Evolutionary conservation across 2,797 vertebrate species (phyloP).

Genomic region (Protosalanx chinensis): DNA sequence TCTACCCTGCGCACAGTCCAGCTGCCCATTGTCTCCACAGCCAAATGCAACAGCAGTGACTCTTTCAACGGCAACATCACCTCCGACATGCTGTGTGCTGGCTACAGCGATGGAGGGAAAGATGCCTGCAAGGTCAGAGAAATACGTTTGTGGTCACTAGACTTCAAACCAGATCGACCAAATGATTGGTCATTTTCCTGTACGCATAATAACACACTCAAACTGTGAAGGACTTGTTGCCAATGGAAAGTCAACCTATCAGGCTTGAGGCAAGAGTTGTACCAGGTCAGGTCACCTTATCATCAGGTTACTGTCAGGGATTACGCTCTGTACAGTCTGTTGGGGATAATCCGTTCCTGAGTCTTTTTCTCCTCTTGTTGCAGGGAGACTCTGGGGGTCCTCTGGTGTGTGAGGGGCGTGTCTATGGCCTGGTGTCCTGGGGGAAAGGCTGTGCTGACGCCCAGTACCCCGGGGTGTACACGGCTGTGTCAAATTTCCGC

Average conservation of each 20-base stretch:
- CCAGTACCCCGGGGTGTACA: conserved; percentile 77
- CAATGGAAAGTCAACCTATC: too few species aligned
- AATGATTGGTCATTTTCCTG: too few species aligned
- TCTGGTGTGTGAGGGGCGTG: conserved; percentile 73
- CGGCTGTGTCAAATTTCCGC: conserved; percentile 72
- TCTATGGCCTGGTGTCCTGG: conserved; percentile 81
- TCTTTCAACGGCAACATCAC: conserved; percentile 77
- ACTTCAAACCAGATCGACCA: too few species aligned
- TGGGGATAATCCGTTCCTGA: not conserved
- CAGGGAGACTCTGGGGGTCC: conserved; percentile 83
- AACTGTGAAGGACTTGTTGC: not conserved
- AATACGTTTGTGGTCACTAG: not conserved
- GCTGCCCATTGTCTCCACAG: conserved; percentile 71
- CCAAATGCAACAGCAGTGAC: conserved; percentile 73
- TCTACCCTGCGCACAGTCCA: conserved; percentile 70
- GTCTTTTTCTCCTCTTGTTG: conserved; percentile 11
- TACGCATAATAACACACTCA: too few species aligned
- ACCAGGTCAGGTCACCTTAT: not conserved
- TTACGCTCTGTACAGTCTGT: not conserved
- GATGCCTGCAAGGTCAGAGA: conserved; percentile 77
- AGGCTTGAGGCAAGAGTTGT: not conserved
- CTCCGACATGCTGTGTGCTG: conserved; percentile 80
- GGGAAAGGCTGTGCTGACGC: conserved; percentile 73
- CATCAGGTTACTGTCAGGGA: not conserved
- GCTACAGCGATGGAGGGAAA: conserved; percentile 72